Conservation (phyloP, 2,888 invertebrate species). For the Ormyrus labotus region DNA sequence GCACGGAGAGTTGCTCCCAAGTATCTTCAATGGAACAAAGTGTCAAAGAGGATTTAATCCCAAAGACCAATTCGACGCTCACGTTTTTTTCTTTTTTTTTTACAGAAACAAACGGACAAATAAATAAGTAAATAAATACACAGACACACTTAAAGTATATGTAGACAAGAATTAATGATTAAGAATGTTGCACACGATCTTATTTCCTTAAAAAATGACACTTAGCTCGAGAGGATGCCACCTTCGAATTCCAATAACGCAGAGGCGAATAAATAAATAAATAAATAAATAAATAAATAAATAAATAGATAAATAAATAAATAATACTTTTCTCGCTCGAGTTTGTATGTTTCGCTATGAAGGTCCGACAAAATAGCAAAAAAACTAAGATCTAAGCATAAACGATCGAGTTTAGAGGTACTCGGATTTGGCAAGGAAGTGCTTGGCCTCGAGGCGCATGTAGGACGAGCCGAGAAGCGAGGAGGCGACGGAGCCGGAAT, state of each 20-base stretch:
- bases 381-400: too few relatives aligned
- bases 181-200: constrained; percentile 29
- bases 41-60: constrained; percentile 14
- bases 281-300: constrained; percentile 50
- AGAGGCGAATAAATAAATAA: constrained; percentile 32
- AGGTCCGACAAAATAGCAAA: constrained; percentile 23
- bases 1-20: constrained; percentile 18
- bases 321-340: constrained; percentile 50
- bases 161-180: constrained; percentile 14
- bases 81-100: neutral
- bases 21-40: constrained; percentile 26
- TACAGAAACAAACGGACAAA: constrained; percentile 56
- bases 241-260: neutral
- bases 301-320: constrained; percentile 43
- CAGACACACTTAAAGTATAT: constrained; percentile 13
- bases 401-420: constrained; percentile 64
- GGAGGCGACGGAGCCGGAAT: constrained; percentile 12
- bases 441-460: constrained; percentile 58
- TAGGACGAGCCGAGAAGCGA: constrained; percentile 50
- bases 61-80: constrained; percentile 3
- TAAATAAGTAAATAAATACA: constrained; percentile 38
- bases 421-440: constrained; percentile 70
- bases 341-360: neutral
- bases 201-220: constrained; percentile 1
- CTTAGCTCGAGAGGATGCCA: too few relatives aligned